Conservation (phyloP, 1,140 invertebrate species). For the Stegodyphus dumicola region DNA sequence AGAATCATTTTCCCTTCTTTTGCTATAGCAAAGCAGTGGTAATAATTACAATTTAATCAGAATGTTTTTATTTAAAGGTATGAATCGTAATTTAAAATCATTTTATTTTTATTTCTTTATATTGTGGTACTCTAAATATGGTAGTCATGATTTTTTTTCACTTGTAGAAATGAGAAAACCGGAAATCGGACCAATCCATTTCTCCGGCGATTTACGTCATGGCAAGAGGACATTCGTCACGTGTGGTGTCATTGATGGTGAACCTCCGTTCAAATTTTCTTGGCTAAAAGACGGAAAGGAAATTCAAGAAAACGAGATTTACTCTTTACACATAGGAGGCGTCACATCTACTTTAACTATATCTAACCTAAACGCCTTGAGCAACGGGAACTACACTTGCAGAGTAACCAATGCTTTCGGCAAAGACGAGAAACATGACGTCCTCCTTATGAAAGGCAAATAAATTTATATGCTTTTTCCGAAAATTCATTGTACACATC, state of each 20-base stretch:
- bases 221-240: conserved; percentile 76
- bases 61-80: too few species aligned
- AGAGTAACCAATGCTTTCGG: conserved; percentile 51
- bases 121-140: too few species aligned
- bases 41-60: too few species aligned
- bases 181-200: conserved; percentile 47
- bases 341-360: conserved; percentile 66
- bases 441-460: conserved; percentile 22
- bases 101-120: too few species aligned
- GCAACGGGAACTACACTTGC: conserved; percentile 63
- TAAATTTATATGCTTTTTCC: too few species aligned
- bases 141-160: neutral
- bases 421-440: conserved; percentile 14
- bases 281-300: neutral
- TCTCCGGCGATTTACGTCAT: conserved; percentile 73
- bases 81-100: too few species aligned
- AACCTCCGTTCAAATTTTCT: conserved; percentile 2
- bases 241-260: conserved; percentile 33
- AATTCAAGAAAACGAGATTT: neutral
- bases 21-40: too few species aligned
- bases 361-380: conserved; percentile 14
- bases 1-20: too few species aligned
- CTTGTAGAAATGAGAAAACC: neutral
- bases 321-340: neutral
- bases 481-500: too few species aligned